Conservation (phyloP, 2,113 vertebrate genomes). For the Tupaia chinensis region DNA sequence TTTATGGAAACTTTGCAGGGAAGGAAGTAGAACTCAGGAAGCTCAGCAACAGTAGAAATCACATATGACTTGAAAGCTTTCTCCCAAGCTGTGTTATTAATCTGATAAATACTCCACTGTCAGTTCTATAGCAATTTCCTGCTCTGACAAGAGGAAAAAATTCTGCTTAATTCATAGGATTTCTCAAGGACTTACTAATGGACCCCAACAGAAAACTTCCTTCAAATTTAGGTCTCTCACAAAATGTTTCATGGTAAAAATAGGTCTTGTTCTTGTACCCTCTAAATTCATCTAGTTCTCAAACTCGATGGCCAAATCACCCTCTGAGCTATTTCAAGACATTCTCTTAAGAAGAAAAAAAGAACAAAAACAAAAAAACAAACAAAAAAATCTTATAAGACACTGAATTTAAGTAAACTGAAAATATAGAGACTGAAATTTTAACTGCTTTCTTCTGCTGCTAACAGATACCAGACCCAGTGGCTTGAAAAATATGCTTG, state of each 20-base stretch:
- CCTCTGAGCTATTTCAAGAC: slow-evolving; percentile 56
- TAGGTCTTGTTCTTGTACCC: background rate
- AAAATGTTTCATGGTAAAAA: slow-evolving; percentile 32
- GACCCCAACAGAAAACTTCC: background rate
- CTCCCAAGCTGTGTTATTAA: background rate
- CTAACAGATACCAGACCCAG: background rate
- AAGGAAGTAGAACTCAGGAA: slow-evolving; percentile 46
- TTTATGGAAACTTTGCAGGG: slow-evolving; percentile 59
- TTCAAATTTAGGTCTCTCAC: background rate
- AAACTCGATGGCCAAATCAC: slow-evolving; percentile 25
- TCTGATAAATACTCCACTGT: background rate
- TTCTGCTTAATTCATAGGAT: background rate
- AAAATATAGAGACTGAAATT: background rate
- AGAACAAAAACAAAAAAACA: background rate
- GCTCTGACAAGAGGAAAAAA: background rate
- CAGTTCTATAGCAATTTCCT: background rate
- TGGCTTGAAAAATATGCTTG: too few species aligned
- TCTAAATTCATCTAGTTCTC: slow-evolving; percentile 34
- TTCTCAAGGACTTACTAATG: slow-evolving; percentile 29
- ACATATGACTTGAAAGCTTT: background rate
- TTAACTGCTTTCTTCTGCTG: background rate
- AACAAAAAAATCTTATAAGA: background rate
- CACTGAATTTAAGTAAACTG: slow-evolving; percentile 16
- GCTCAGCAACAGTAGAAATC: background rate
- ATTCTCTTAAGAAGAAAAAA: background rate